A percentile compares a stretch with the other conserved stretches of the same genome.
Evolutionary conservation across 2,888 invertebrate species (phyloP).

Genomic region (Oscheius onirici): DNA sequence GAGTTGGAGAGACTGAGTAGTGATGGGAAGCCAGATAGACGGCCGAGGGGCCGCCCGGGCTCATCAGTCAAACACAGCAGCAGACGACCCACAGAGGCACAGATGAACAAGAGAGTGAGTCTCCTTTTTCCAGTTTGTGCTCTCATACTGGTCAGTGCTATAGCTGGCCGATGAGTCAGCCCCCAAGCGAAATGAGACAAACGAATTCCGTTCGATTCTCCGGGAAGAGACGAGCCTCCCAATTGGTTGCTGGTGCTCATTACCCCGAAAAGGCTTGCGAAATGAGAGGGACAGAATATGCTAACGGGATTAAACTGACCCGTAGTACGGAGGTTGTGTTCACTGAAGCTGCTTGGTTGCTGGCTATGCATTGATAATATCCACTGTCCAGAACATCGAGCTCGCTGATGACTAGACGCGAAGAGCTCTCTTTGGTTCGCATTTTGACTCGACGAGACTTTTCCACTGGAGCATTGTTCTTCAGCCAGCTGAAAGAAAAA

Average conservation of each 20-base stretch:
- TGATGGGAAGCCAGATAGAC: constrained; percentile 31
- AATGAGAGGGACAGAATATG: background rate
- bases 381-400: constrained; percentile 69
- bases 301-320: constrained; percentile 48
- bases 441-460: constrained; percentile 63
- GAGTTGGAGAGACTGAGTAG: constrained; percentile 4
- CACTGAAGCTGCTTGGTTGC: constrained; percentile 68
- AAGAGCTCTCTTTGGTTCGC: constrained; percentile 62
- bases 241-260: constrained; percentile 15
- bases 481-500: constrained; percentile 58
- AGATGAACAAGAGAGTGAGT: background rate
- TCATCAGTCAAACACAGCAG: constrained; percentile 10
- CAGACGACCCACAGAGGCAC: constrained; percentile 1
- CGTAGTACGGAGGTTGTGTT: constrained; percentile 68
- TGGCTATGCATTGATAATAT: constrained; percentile 68
- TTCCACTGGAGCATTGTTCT: constrained; percentile 70
- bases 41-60: constrained; percentile 15
- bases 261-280: constrained; percentile 5
- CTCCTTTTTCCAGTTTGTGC: background rate
- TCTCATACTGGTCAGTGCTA: background rate
- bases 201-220: constrained; percentile 29
- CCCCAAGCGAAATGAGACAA: constrained; percentile 21
- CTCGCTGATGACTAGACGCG: constrained; percentile 65
- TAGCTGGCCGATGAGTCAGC: constrained; percentile 10
- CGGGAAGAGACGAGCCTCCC: background rate